Percentiles rank a stretch among this genome's conserved stretches.
phyloP scores from a whole-genome alignment of 2,113 vertebrate genomes.

The Zapus hudsonius region DNA sequence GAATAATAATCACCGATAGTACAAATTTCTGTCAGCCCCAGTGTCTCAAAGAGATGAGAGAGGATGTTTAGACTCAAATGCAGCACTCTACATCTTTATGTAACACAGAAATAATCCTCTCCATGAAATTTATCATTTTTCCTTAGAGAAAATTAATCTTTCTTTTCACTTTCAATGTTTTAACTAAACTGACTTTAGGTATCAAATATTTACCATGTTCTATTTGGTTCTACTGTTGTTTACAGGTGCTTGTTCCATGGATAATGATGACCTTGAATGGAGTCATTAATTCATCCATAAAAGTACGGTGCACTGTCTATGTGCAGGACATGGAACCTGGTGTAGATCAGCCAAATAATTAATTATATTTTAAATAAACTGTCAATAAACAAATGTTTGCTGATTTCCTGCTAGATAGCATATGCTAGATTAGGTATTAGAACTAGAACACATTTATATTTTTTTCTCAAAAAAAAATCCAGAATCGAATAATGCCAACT shows the following conservation, averaged over 20 bases:
- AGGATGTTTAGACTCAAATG: not conserved
- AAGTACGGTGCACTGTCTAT: not conserved
- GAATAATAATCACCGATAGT: not conserved
- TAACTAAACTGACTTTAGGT: not conserved
- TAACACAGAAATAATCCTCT: not conserved
- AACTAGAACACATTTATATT: not conserved
- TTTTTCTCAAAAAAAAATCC: not conserved
- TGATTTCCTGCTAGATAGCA: not conserved
- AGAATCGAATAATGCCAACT: not conserved
- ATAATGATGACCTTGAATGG: not conserved
- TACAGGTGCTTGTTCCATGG: not conserved
- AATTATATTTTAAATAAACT: constrained; percentile 1
- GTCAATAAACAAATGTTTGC: not conserved
- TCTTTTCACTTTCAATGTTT: not conserved
- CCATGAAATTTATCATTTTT: not conserved
- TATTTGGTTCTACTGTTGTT: not conserved
- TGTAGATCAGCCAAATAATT: not conserved
- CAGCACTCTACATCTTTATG: not conserved
- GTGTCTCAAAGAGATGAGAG: not conserved
- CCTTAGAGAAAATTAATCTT: not conserved
- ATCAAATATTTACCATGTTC: not conserved
- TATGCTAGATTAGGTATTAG: not conserved
- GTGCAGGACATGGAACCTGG: not conserved
- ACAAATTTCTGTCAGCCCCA: not conserved
- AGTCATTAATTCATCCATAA: not conserved